These are phyloP conservation scores for Mesopsocus fuscifrons DNA, from an alignment of 2,888 invertebrate species.

Conservation along the genomic window DNA sequence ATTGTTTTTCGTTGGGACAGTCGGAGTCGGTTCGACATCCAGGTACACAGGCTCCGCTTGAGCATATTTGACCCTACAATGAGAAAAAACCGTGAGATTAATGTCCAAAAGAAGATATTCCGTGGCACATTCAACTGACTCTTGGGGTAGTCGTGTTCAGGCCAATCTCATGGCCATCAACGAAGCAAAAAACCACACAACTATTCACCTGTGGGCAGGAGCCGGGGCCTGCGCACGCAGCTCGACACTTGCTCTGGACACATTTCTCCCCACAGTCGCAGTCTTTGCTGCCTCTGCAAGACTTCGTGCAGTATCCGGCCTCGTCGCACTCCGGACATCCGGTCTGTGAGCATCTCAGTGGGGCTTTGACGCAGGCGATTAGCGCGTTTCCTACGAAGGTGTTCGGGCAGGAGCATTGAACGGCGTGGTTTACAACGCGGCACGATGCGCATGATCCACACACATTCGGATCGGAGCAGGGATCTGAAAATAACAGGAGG, in stretches of 20 bases:
- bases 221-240: slow-evolving; percentile 39
- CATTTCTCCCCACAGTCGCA: slow-evolving; percentile 74
- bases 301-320: slow-evolving; percentile 54
- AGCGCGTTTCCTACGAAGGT: slow-evolving; percentile 68
- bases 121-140: no score
- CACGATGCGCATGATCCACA: slow-evolving; percentile 76
- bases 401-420: slow-evolving; percentile 67
- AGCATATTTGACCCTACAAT: slow-evolving; percentile 55
- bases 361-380: slow-evolving; percentile 53
- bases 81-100: slow-evolving; percentile 5
- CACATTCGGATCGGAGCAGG: slow-evolving; percentile 49
- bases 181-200: no score
- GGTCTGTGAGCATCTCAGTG: slow-evolving; percentile 48
- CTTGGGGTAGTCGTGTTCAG: no score
- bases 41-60: slow-evolving; percentile 47
- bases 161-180: no score
- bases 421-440: slow-evolving; percentile 61
- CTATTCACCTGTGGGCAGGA: slow-evolving; percentile 36
- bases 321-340: slow-evolving; percentile 54
- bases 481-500: slow-evolving; percentile 36
- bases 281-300: slow-evolving; percentile 42
- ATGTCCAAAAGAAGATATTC: slow-evolving; percentile 2
- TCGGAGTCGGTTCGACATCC: slow-evolving; percentile 66
- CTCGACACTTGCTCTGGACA: slow-evolving; percentile 47
- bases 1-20: slow-evolving; percentile 57